These are phyloP conservation scores for Pandemis corylana DNA, from an alignment of 2,888 invertebrate genomes.

Conservation along the genomic window DNA sequence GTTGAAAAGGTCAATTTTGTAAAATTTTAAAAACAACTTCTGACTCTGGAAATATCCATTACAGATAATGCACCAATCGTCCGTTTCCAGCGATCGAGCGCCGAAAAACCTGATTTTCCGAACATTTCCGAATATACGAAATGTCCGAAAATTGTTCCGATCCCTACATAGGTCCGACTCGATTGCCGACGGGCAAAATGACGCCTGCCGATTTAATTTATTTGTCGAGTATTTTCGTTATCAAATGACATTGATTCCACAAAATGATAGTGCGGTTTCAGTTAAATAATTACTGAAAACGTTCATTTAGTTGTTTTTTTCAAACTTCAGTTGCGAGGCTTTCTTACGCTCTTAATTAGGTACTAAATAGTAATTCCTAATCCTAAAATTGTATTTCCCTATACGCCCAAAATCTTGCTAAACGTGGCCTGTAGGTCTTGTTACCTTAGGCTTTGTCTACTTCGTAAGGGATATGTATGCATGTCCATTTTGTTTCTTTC, in stretches of 20 bases:
- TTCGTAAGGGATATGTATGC: too few species aligned
- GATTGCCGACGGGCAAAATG: not conserved
- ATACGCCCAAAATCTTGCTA: too few species aligned
- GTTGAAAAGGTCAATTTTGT: too few species aligned
- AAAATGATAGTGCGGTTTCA: not conserved
- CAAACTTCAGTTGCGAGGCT: too few species aligned
- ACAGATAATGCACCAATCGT: not conserved
- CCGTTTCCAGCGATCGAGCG: not conserved
- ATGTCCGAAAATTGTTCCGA: not conserved
- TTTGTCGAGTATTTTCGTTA: not conserved
- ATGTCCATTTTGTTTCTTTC: too few species aligned
- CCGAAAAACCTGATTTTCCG: slow-evolving; percentile 4
- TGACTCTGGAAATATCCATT: not conserved
- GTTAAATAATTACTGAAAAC: not conserved
- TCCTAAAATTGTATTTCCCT: too few species aligned
- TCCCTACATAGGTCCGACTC: not conserved
- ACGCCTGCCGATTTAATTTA: not conserved
- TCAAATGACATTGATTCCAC: not conserved
- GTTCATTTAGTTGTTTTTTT: too few species aligned
- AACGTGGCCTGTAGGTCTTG: too few species aligned
- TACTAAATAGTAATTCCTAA: too few species aligned
- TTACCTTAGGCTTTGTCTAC: too few species aligned
- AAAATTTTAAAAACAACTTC: too few species aligned
- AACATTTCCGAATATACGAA: not conserved
- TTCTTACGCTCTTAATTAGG: too few species aligned